Base-by-base conservation (phyloP, 1,140 invertebrate genomes). In the Aleiodes sp. region DNA sequence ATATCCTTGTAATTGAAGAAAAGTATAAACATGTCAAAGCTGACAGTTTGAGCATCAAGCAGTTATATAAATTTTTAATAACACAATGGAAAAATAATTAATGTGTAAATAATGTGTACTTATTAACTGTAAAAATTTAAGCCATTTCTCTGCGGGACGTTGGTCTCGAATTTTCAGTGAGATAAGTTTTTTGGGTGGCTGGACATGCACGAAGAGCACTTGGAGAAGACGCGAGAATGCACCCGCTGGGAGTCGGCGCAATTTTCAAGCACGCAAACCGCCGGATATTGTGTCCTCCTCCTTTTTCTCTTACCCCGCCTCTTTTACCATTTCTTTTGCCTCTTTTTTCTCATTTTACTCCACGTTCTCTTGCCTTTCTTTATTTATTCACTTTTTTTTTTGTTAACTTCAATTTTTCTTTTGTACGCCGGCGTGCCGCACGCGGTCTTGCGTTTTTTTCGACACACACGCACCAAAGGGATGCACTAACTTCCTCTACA, bases 221-320 rank as follows among this genome's bases (percentile, higher is more conserved):
- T 26, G 46, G 46, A 24, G 21, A 52, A 52, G 46, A 52, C 46
- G 46, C 46, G 43, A 70, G 70, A 70, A 70, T 72, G 59, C 70
- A 74, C 67, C 65, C 57, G 62, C 73, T 72, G 73, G 71, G 70
- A 70, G 65, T 68, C 70, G 73, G 71, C 46, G 73, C 70, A 74
- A 74, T 74, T 74, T 71, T 71, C 72, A 71, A 57, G 65, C 73
- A 70, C 61, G 73, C 67, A 70, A 74, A 71, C 66, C 60, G 56
- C 64, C 70, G 70, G 68, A 74, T 74, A 74, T 74, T 74, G 73
- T 74, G 65, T 74, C 66, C 56, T 46, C 56, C 69, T 68, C 60
- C 70, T 70, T 68, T 69, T 75, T 75, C 71, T 72, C 68, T 72
- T 68, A 72, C 68, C 60, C 56, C 60, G 39, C 37, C 56, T 12